phyloP scores from a whole-genome alignment of 1,140 invertebrate species.

The Globodera ellingtonae region DNA sequence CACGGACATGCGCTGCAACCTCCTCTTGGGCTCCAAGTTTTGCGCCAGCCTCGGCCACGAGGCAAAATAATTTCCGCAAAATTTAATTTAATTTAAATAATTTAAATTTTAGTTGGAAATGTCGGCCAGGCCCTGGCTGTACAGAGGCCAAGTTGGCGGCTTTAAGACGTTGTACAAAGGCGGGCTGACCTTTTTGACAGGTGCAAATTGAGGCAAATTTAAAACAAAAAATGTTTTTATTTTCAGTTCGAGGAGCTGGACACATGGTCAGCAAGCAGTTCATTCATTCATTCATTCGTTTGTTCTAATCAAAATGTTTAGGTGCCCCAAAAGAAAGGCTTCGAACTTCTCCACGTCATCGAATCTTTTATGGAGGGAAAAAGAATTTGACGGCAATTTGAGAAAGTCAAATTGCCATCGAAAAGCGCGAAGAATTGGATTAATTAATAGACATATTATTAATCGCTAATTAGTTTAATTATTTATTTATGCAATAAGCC shows the following conservation, averaged over 20 bases:
- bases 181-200: conserved; percentile 61
- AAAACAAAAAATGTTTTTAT: neutral
- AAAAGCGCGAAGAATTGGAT: no score
- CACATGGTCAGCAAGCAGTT: conserved; percentile 16
- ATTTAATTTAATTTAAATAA: neutral
- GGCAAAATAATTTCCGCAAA: conserved; percentile 1
- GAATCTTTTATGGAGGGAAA: conserved; percentile 26
- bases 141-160: conserved; percentile 60
- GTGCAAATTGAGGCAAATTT: neutral
- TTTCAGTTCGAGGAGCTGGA: conserved; percentile 27
- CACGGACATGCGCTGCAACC: conserved; percentile 71
- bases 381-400: conserved; percentile 5
- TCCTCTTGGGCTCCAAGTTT: conserved; percentile 65
- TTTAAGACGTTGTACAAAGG: conserved; percentile 64
- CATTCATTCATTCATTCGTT: neutral
- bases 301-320: conserved; percentile 1
- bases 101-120: neutral
- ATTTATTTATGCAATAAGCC: no score
- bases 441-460: no score
- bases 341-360: conserved; percentile 25
- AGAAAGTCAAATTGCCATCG: no score
- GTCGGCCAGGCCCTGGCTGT: conserved; percentile 59
- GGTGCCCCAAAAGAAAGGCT: conserved; percentile 28
- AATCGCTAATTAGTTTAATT: no score
- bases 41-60: conserved; percentile 53